Base-by-base conservation (phyloP, 2,888 invertebrate genomes). In the Erpobdella octoculata region DNA sequence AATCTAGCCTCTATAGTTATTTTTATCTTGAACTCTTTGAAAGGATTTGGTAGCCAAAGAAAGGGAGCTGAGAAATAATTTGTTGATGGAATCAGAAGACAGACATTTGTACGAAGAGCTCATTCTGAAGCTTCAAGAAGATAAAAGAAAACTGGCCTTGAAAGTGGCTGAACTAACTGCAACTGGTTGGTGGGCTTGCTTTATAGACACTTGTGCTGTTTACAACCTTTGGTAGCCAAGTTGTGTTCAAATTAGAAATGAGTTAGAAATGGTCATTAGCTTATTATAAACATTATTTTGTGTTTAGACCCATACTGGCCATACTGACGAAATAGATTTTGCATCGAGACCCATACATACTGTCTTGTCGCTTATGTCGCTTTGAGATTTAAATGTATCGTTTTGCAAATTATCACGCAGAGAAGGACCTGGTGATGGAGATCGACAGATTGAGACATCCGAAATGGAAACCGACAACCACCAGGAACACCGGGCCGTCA, bases 391-490 rank as follows among this genome's bases (percentile, higher is more conserved):
- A 41, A 41, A 15, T 15, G 12, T 41, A 41, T 41, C n/a, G 12
- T 41, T 41, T n/a, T n/a, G 12, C 46, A 41, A 6, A 8, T 64
- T 8, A 35, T 33, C n/a, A 72, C 74, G n/a, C 78, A 83, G 83
- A 83, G 72, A 79, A 80, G 74, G 83, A 82, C 70, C 77, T 83
- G 9, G 81, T 83, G n/a, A 75, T 82, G 31, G 83, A 83, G 74
- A 79, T 83, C n/a, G 82, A 83, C 72, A 77, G 81, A 58, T 75
- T 83, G 33, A 82, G 81, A 72, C 78, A 73, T 59, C 79, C 78
- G 74, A 75, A 72, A 61, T n/a, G n/a, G n/a, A n/a, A n/a, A n/a
- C n/a, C n/a, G n/a, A n/a, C 46, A 41, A 15, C 46, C 46, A 41
- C 46, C 46, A 15, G 46, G 12, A 41, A 41, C 12, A n/a, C 46